Base-by-base conservation (phyloP, 1,140 invertebrate genomes). In the Hyles euphorbiae region DNA sequence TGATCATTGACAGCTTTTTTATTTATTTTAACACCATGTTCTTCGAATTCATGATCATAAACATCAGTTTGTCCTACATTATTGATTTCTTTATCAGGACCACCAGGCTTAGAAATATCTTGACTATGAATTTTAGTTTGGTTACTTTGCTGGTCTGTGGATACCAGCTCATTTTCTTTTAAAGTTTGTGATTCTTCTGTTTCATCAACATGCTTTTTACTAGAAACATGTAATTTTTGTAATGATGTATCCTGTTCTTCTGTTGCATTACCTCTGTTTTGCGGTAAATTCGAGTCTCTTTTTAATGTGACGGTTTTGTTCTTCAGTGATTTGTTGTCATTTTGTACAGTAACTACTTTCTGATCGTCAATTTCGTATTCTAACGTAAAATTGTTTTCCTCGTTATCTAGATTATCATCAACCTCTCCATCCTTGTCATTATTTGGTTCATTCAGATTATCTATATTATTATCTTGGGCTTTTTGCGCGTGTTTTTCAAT, bases 1-100 rank as follows among this genome's bases (percentile, higher is more conserved):
- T 46, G 9, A 46, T 46, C 9, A 46, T 0, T 46, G 9, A 10
- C 44, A 9, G 44, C 7, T 46, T 46, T 11, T 10, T 46, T 11
- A 11, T 46, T 46, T 10, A 10, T 46, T 46, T 46, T 6, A 7
- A 48, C n/a, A 48, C 5, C 22, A 6, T 11, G 7, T 12, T 48
- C 47, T n/a, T 48, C n/a, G n/a, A 48, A 22, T 48, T 5, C 47
- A 61, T 62, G 67, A 34, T 70, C 51, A 6, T 62, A 52, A 58
- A 47, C 34, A 7, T 58, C 47, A 3, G 11, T 9, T 54, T 60
- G 48, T 45, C 55, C 4, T 22, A 34, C 33, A 52, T 34, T n/a
- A 22, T 40, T 40, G 8, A 40, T 40, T 5, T 5, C 8, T 8
- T 40, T 40, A 40, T 8, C 8, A 5, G 36, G 5, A 40, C 8